phyloP scores from a whole-genome alignment of 1,140 invertebrate species.

The Adoxophyes honmai region DNA sequence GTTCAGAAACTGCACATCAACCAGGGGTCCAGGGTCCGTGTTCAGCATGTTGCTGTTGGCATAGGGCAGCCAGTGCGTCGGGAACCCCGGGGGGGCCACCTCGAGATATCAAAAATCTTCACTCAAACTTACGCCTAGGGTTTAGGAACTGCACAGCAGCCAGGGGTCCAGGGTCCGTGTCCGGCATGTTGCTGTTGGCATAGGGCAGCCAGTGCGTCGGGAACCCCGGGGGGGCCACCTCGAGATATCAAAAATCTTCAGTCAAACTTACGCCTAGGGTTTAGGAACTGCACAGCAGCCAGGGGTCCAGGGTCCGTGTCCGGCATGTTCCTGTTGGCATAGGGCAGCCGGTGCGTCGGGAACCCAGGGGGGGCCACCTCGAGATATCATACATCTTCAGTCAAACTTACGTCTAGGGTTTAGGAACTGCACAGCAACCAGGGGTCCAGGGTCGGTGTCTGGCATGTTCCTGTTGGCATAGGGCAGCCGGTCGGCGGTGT shows the following conservation, averaged over 20 bases:
- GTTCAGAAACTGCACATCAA: too few species aligned
- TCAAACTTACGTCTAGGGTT: constrained; percentile 84
- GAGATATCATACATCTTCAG: neutral
- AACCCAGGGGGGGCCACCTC: constrained; percentile 84
- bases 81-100: too few species aligned
- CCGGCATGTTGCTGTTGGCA: too few species aligned
- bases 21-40: too few species aligned
- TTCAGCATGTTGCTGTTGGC: too few species aligned
- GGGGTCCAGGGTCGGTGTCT: constrained; percentile 88
- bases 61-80: too few species aligned
- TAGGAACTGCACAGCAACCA: constrained; percentile 91
- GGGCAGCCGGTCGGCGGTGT: constrained; percentile 80
- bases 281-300: constrained; percentile 90
- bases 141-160: too few species aligned
- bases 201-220: too few species aligned
- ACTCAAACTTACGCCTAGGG: too few species aligned
- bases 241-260: neutral
- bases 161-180: too few species aligned
- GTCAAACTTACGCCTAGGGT: constrained; percentile 86
- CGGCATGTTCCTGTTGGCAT: constrained; percentile 84
- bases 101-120: neutral
- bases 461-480: constrained; percentile 85
- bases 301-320: constrained; percentile 90
- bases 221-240: too few species aligned
- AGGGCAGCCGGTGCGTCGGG: constrained; percentile 78